Evolutionary conservation across 2,113 vertebrate genomes (phyloP), one percentile per base, ranked within the genome.

Genomic region (Melozone crissalis): DNA sequence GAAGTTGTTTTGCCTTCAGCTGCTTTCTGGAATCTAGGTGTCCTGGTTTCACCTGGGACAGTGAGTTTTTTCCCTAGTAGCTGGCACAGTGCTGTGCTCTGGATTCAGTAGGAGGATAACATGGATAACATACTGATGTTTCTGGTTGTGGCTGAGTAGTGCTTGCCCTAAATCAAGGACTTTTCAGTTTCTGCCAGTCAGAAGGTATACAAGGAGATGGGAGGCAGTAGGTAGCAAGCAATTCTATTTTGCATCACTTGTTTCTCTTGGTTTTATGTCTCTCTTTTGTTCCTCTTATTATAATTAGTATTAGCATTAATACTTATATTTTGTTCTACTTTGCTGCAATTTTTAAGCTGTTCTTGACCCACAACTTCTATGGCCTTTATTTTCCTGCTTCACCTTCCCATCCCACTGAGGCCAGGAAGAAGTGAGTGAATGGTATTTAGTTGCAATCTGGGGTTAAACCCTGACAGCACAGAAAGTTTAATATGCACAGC

Each of bases 281-380:
- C 61, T 46, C 19, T 28, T 23, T 8, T 5, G 2, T 30, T 7
- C 1, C 27, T 46, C n/a, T 75, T 30, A 68, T n/a, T 61, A 46
- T 3, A 39, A 59, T 39, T 46, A 67, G 9, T 14, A 33, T 46
- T 14, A 52, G 33, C 24, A 89, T 26, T 20, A 54, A 16, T 24
- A 67, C 9, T 54, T 61, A 4, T 24, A 44, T 44, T 58, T 44
- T 67, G 9, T 33, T 54, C 67, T n/a, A 54, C 16, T 61, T 46
- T 14, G 23, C 13, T 39, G 41, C 39, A 59, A 18, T 52, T 54
- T 37, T 67, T 39, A 46, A 46, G 21, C 2, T 2, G 10, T n/a
- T 52, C 61, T 82, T 0, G 0, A 74, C 2, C 7, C 33, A 33
- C 15, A 59, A 8, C 1, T 46, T 61, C 10, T 39, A 5, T 12